Percentiles rank a stretch among this genome's conserved stretches.
These are phyloP conservation scores for Eciton burchellii DNA, from an alignment of 1,140 invertebrate genomes.

Conservation along the genomic window DNA sequence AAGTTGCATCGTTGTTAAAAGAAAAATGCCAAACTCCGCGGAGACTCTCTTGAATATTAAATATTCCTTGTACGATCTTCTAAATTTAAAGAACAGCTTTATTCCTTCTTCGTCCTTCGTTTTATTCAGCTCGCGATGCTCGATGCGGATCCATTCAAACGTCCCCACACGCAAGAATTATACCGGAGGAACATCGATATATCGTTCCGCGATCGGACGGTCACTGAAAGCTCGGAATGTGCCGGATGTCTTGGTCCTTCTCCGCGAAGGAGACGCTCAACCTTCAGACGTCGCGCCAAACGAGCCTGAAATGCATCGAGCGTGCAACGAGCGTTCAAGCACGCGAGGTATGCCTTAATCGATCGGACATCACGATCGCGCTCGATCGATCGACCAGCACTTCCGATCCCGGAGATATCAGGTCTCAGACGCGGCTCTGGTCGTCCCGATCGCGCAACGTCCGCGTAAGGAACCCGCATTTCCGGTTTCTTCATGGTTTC, in stretches of 20 bases:
- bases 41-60: not conserved
- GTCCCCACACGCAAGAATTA: constrained; percentile 19
- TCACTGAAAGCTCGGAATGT: constrained; percentile 38
- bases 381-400: constrained; percentile 58
- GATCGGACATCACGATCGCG: constrained; percentile 60
- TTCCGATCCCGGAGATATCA: constrained; percentile 33
- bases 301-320: constrained; percentile 57
- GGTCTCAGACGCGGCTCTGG: constrained; percentile 44
- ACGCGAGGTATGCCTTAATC: constrained; percentile 62
- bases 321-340: constrained; percentile 53
- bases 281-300: constrained; percentile 40
- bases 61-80: not conserved
- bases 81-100: not conserved
- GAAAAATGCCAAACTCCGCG: not conserved
- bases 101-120: not conserved
- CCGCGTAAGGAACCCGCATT: constrained; percentile 62
- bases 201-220: constrained; percentile 45
- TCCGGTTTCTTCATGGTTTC: constrained; percentile 67
- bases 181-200: constrained; percentile 3
- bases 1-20: not conserved
- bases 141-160: not conserved
- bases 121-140: not conserved
- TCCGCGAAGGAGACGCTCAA: not conserved
- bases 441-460: constrained; percentile 5
- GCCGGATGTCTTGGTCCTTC: constrained; percentile 51